Percentiles rank a stretch among this genome's conserved stretches.
Conservation (phyloP, 2,888 invertebrate genomes). For the Hyposoter dolosus region DNA sequence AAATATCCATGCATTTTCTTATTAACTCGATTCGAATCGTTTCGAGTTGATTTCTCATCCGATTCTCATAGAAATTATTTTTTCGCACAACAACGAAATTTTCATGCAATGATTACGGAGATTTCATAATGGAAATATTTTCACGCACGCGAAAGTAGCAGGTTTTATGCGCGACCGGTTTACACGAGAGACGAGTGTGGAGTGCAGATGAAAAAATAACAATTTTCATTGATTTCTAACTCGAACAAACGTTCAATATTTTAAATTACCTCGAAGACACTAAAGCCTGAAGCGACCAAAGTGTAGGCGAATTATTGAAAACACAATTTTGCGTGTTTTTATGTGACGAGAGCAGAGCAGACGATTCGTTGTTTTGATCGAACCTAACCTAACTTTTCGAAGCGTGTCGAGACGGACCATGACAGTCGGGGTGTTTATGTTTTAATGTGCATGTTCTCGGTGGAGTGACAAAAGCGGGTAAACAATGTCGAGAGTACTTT, state of each 20-base stretch:
- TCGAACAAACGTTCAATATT: background rate
- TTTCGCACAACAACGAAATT: background rate
- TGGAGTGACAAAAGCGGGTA: background rate
- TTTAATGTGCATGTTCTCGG: background rate
- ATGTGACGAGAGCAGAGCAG: background rate
- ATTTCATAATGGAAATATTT: background rate
- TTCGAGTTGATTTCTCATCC: no score
- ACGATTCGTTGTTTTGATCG: background rate
- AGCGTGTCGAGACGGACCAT: background rate
- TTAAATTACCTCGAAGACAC: background rate
- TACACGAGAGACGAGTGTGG: background rate
- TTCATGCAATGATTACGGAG: background rate
- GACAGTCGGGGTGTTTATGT: background rate
- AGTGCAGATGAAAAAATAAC: background rate
- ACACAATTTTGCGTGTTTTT: background rate
- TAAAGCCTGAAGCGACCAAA: no score
- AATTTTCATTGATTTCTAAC: background rate
- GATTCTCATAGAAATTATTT: no score
- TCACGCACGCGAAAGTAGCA: background rate
- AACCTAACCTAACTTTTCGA: conserved; percentile 16
- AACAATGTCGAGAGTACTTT: conserved; percentile 51
- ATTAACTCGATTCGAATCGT: background rate
- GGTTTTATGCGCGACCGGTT: background rate
- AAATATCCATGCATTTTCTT: no score
- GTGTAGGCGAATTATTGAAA: no score